phyloP scores from a whole-genome alignment of 2,797 vertebrate species.

The Manis crassicaudata region DNA sequence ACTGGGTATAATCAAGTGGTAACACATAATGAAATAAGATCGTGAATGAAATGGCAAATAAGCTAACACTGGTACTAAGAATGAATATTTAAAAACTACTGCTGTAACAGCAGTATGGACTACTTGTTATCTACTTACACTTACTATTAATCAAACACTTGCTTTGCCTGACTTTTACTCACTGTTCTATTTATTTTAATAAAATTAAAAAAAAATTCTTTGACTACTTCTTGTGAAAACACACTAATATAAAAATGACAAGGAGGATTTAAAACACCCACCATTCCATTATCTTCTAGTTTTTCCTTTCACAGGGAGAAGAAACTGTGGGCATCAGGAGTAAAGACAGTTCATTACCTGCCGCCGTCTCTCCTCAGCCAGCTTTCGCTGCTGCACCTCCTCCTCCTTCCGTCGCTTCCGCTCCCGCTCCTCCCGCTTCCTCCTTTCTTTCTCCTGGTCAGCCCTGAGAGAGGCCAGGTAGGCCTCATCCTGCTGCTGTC shows the following conservation, averaged over 20 bases:
- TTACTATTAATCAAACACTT: background rate
- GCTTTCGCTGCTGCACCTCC: conserved; percentile 91
- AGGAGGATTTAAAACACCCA: background rate
- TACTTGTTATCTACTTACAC: background rate
- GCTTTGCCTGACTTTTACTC: background rate
- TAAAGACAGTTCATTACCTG: conserved; percentile 86
- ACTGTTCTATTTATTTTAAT: background rate
- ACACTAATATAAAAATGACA: too few relatives aligned
- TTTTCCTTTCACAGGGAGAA: background rate
- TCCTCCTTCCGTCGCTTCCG: conserved; percentile 94
- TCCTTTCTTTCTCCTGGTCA: conserved; percentile 98
- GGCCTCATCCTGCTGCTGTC: conserved; percentile 98
- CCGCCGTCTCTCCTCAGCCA: conserved; percentile 94
- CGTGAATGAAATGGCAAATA: background rate
- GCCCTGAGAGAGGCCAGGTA: conserved; percentile 95
- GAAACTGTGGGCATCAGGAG: background rate
- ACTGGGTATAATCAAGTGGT: background rate
- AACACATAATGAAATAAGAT: background rate
- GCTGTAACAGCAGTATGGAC: background rate
- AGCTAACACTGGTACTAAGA: background rate
- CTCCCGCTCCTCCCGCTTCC: conserved; percentile 95
- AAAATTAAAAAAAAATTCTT: background rate
- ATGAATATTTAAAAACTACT: background rate
- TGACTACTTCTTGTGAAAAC: background rate
- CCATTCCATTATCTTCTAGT: background rate